Conservation (phyloP, 2,888 invertebrate species). For the Colostygia pectinataria region DNA sequence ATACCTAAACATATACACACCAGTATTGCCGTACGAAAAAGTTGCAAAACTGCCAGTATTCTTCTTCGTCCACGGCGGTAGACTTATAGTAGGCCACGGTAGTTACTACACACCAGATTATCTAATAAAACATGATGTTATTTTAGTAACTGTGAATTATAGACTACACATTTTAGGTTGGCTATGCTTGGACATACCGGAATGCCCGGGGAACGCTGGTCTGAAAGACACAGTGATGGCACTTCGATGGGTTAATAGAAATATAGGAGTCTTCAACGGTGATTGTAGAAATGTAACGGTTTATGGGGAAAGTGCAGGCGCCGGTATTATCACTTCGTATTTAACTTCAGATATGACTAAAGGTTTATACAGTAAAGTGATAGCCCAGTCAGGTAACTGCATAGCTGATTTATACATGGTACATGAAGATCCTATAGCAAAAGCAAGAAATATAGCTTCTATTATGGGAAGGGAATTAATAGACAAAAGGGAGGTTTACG, state of each 20-base stretch:
- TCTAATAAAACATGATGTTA: constrained; percentile 58
- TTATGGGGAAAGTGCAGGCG: constrained; percentile 71
- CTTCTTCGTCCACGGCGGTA: constrained; percentile 83
- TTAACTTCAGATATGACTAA: constrained; percentile 58
- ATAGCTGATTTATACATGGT: constrained; percentile 58
- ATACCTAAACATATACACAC: constrained; percentile 86
- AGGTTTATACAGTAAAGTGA: constrained; percentile 59
- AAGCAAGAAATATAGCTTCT: constrained; percentile 51
- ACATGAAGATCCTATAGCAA: constrained; percentile 55
- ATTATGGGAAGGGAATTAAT: constrained; percentile 51
- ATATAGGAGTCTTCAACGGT: constrained; percentile 64
- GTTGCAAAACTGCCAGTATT: constrained; percentile 71
- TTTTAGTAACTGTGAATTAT: constrained; percentile 69
- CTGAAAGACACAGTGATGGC: constrained; percentile 67
- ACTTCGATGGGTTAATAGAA: constrained; percentile 64
- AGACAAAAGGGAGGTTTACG: constrained; percentile 44
- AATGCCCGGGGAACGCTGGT: constrained; percentile 69
- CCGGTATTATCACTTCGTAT: constrained; percentile 49
- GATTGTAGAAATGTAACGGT: constrained; percentile 59
- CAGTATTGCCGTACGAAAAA: constrained; percentile 69
- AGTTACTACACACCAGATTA: constrained; percentile 73
- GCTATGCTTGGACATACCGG: constrained; percentile 60
- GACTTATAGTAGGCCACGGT: constrained; percentile 79
- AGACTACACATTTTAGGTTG: constrained; percentile 67
- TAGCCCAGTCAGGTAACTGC: constrained; percentile 59